These are phyloP conservation scores for Barypeithes pellucidus DNA, from an alignment of 2,888 invertebrate species.

Conservation along the genomic window DNA sequence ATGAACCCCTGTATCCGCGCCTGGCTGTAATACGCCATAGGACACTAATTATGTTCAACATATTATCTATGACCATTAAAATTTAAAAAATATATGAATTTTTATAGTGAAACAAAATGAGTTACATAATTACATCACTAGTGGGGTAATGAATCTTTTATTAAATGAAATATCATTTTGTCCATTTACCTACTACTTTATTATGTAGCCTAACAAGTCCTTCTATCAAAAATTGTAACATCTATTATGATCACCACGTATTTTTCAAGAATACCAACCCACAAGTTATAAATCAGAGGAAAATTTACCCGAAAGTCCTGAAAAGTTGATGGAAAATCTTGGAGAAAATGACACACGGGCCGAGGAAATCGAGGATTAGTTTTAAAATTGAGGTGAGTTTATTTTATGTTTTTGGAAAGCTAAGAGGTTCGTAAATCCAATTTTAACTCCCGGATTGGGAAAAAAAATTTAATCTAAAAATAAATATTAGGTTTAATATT, in stretches of 20 bases:
- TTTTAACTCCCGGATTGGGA: background rate
- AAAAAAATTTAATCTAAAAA: conserved; percentile 20
- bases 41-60: no score
- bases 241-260: background rate
- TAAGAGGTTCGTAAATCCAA: background rate
- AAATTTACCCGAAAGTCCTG: background rate
- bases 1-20: no score
- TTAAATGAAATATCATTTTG: no score
- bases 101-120: no score
- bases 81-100: no score
- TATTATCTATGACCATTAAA: no score
- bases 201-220: no score
- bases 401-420: conserved; percentile 9
- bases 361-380: conserved; percentile 15
- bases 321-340: conserved; percentile 9
- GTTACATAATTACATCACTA: no score
- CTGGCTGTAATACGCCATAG: no score
- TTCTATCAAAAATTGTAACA: no score
- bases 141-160: no score
- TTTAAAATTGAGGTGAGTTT: conserved; percentile 20
- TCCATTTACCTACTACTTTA: no score
- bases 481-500: background rate
- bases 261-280: background rate
- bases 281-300: background rate
- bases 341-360: background rate